Evolutionary conservation across 2,888 invertebrate species (phyloP), one percentile per base, ranked within the genome.

Genomic region (Chalcosyrphus nemorum): DNA sequence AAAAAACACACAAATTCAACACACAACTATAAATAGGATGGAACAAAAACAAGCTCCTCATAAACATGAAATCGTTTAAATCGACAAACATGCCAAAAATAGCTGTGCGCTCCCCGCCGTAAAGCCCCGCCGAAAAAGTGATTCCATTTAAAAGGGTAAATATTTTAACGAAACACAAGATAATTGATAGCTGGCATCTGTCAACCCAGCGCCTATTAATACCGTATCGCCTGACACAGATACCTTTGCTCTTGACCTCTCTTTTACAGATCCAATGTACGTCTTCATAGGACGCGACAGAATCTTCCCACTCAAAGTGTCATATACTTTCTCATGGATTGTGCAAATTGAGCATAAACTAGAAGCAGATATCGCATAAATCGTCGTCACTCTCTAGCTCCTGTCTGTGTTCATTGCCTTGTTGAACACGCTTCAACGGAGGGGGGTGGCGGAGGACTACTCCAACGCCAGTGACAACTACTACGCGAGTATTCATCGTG

Each of bases 281-380:
- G 56, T 81, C 59, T 61, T 47, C 45, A 29, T 74, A 24, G 15
- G 13, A 38, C 35, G 21, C 68, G 24, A n/a, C 21, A 38, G 7
- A 54, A 27, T 9, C 13, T 4, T 9, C 35, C 50, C 2, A 24
- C 41, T 19, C 13, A 4, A 54, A 11, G 35, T 80, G 54, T 47
- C 59, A 74, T 38, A 63, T 32, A 41, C 63, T 57, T 32, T 32
- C 63, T 57, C 32, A 45, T 57, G 76, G 56, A 81, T 70, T 76
- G 57, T 43, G 35, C 45, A 72, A 82, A 77, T 66, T 57, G 71
- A 59, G 65, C 71, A 81, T 81, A 71, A 81, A 71, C 50, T 59
- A 72, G 66, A 11, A 57, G 17, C 65, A 71, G 77, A 66, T 65
- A 65, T 7, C 57, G 57, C 77, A 82, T 82, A 82, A 82, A 82